Base-by-base conservation (phyloP, 2,888 invertebrate species). In the Eupithecia exiguata region DNA sequence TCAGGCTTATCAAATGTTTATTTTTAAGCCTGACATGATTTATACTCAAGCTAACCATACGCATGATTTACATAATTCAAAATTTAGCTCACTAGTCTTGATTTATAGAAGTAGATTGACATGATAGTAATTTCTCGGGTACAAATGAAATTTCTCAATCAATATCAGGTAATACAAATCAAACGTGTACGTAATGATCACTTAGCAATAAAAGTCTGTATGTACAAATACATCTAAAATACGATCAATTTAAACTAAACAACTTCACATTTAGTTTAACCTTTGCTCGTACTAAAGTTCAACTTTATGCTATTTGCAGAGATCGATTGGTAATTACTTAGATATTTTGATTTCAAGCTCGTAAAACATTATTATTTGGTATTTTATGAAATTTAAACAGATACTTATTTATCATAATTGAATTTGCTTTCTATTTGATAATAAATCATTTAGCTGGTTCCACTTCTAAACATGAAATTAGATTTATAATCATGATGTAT, bases 271-370 rank as follows among this genome's bases (percentile, higher is more conserved):
- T 79, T 75, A 74, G 68, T 71, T 69, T 78, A 74, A 79, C 82
- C 82, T 84, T 70, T 83, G 84, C 86, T 85, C 86, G 82, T 78
- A 69, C 77, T 79, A 86, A 87, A 88, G 87, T 87, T 89, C 86
- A 83, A 61, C 78, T 74, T 80, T 78, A 75, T 86, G 81, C 81
- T 82, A 86, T 86, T 83, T 77, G 78, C 77, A 80, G 80, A 82
- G 82, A 79, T 83, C 77, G 77, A 78, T 84, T 84, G 84, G 83
- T 82, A 78, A 81, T 81, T 75, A 74, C 80, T 79, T 87, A 12
- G 38, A 21, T 86, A 87, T 84, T 83, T 75, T 71, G 79, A 85
- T 79, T 66, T 21, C 21, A 40, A 40, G 40, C 78, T 83, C 73
- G 70, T 82, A 80, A 81, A 82, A 78, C 21, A 25, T 61, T 62